Evolutionary conservation across 2,797 vertebrate genomes (phyloP).

Genomic region (Neoniphon sammara): DNA sequence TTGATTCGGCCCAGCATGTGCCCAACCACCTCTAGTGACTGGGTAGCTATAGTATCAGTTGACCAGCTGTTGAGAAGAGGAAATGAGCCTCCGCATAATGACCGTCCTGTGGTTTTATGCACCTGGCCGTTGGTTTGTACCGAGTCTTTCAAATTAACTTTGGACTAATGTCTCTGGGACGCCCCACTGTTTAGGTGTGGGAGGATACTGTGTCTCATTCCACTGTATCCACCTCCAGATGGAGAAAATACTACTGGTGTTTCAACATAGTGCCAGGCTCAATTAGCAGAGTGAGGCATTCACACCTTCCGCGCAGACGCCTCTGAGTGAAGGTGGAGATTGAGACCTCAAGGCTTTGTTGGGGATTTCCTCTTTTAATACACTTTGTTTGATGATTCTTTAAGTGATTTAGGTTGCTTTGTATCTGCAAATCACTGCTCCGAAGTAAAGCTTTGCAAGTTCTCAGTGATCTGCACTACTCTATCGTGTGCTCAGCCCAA

Average conservation of each 20-base stretch:
- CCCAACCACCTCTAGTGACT: conserved; percentile 46
- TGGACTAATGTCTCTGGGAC: conserved; percentile 58
- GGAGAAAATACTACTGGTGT: conserved; percentile 47
- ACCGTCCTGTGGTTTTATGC: conserved; percentile 67
- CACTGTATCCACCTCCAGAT: conserved; percentile 53
- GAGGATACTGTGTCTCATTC: conserved; percentile 41
- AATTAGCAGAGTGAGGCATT: conserved; percentile 46
- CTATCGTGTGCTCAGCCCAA: conserved; percentile 14
- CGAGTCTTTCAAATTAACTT: conserved; percentile 68
- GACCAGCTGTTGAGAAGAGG: conserved; percentile 74
- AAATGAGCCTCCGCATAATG: conserved; percentile 61
- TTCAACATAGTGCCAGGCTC: conserved; percentile 42
- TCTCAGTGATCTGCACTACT: conserved; percentile 20
- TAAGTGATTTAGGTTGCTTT: conserved; percentile 51
- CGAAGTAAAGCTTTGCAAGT: conserved; percentile 16
- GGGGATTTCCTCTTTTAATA: conserved; percentile 40
- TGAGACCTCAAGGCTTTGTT: conserved; percentile 29
- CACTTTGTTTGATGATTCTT: conserved; percentile 61
- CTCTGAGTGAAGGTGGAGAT: conserved; percentile 45
- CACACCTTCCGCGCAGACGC: conserved; percentile 47
- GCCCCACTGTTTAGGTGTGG: conserved; percentile 33
- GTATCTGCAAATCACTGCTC: conserved; percentile 36
- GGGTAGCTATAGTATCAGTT: conserved; percentile 52
- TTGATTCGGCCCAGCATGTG: conserved; percentile 63
- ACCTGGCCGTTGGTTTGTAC: conserved; percentile 64